Base-by-base conservation (phyloP, 53 echinoderm and acorn worm genomes). In the Mesocentrotus franciscanus region DNA sequence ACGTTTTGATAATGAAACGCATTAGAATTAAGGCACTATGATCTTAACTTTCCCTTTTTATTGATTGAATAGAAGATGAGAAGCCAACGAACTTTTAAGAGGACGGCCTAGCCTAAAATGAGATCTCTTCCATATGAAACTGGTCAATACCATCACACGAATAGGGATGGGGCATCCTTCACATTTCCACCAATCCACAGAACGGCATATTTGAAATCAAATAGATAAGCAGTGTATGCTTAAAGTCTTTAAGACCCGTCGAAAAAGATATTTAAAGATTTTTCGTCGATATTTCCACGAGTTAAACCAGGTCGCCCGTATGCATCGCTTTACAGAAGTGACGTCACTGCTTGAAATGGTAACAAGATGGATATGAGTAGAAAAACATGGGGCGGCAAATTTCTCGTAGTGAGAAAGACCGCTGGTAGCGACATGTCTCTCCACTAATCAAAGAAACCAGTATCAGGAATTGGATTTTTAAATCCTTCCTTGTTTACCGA, bases 211-310 rank as follows among this genome's bases (percentile, higher is more conserved):
- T 56, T 87, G 87, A 87, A 87, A 87, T 56, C 87, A 87, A 87
- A 87, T 58, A 87, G 87, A 58, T 58, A 87, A 87, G n/a, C 57
- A 20, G 58, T 87, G 87, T 87, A 87, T 87, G 87, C 87, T 59
- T 87, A 87, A 87, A 87, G 58, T 87, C 56, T 84, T 87, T 87
- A 87, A 87, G 87, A 87, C 59, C 42, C 87, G n/a, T 87, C 56
- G 1, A 87, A 81, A 81, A 56, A 11, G 87, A 87, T 87, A 87
- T 87, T 87, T 87, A 29, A 87, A 87, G 87, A 87, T 56, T 87
- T 49, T 87, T 87, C 58, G n/a, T 56, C 58, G 87, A 87, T 87
- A 87, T 87, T 29, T 87, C 87, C 27, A 57, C 9, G 56, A 27
- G 57, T 87, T 87, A 87, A 87, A 87, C 56, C 87, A 87, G 87